A percentile compares a stretch with the other conserved stretches of the same genome.
phyloP scores from a whole-genome alignment of 2,113 vertebrate genomes.

The Thunnus maccoyii region DNA sequence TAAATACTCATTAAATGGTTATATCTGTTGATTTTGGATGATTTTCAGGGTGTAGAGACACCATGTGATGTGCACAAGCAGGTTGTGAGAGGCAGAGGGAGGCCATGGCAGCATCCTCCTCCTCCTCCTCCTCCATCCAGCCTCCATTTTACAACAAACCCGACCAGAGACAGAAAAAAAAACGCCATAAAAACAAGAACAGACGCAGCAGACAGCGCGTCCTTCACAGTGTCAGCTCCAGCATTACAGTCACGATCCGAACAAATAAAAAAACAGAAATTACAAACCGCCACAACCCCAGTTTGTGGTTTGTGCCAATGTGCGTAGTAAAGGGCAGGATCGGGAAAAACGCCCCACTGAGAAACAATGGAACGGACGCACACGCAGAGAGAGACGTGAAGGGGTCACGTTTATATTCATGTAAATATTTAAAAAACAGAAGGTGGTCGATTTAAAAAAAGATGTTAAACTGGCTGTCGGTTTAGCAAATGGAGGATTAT shows the following conservation, averaged over 20 bases:
- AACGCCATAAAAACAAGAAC: neutral
- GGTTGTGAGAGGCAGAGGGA: slow-evolving; percentile 14
- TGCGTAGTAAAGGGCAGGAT: slow-evolving; percentile 53
- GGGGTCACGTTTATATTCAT: too few relatives aligned
- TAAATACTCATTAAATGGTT: neutral
- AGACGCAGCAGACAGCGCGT: fast-evolving
- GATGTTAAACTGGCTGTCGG: too few relatives aligned
- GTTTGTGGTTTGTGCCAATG: slow-evolving; percentile 42
- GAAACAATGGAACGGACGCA: slow-evolving; percentile 40
- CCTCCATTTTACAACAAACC: slow-evolving; percentile 74
- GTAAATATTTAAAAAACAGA: too few relatives aligned
- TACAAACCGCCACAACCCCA: fast-evolving
- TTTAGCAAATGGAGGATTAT: too few relatives aligned
- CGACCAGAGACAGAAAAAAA: neutral
- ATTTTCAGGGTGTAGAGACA: neutral
- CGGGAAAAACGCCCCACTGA: slow-evolving; percentile 53
- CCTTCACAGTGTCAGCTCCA: fast-evolving
- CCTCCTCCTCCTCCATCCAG: slow-evolving; percentile 50
- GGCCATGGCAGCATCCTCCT: slow-evolving; percentile 55
- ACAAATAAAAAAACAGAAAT: fast-evolving
- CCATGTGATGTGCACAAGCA: slow-evolving; percentile 28
- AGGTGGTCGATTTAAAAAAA: too few relatives aligned
- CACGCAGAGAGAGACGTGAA: neutral
- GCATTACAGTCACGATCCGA: fast-evolving
- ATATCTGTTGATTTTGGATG: neutral